phyloP scores from a whole-genome alignment of 2,113 vertebrate genomes.

The Gobius niger region DNA sequence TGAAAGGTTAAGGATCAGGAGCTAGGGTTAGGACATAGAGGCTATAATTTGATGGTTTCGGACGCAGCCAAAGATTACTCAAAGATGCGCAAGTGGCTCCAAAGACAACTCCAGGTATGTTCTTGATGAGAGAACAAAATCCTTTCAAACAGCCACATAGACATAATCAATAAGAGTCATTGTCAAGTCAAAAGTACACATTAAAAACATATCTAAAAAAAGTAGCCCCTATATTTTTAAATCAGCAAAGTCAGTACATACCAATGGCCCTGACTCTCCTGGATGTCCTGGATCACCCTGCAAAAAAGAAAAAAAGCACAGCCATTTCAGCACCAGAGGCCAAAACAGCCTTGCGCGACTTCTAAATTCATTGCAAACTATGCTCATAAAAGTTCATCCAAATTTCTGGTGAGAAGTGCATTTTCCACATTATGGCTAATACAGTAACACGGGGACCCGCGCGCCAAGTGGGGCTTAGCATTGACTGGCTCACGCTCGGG shows the following conservation, averaged over 20 bases:
- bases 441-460: neutral
- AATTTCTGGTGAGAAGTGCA: neutral
- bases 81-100: too few relatives aligned
- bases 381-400: slow-evolving; percentile 1
- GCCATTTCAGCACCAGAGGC: slow-evolving; percentile 7
- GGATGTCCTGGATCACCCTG: slow-evolving; percentile 91
- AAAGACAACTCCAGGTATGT: too few relatives aligned
- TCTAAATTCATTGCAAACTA: neutral
- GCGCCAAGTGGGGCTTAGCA: slow-evolving; percentile 30
- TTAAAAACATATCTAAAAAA: too few relatives aligned
- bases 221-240: neutral
- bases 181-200: too few relatives aligned
- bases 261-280: slow-evolving; percentile 85
- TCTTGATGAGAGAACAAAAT: too few relatives aligned
- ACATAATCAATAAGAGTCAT: too few relatives aligned
- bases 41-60: too few relatives aligned
- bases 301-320: slow-evolving; percentile 24
- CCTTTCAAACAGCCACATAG: too few relatives aligned
- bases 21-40: too few relatives aligned
- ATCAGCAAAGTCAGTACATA: slow-evolving; percentile 64
- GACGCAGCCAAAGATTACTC: too few relatives aligned
- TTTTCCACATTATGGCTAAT: slow-evolving; percentile 23
- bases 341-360: neutral
- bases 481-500: slow-evolving; percentile 15
- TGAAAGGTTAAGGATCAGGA: too few relatives aligned